These are phyloP conservation scores for Seriola dumerili DNA, from an alignment of 2,113 vertebrate genomes.

Conservation along the genomic window DNA sequence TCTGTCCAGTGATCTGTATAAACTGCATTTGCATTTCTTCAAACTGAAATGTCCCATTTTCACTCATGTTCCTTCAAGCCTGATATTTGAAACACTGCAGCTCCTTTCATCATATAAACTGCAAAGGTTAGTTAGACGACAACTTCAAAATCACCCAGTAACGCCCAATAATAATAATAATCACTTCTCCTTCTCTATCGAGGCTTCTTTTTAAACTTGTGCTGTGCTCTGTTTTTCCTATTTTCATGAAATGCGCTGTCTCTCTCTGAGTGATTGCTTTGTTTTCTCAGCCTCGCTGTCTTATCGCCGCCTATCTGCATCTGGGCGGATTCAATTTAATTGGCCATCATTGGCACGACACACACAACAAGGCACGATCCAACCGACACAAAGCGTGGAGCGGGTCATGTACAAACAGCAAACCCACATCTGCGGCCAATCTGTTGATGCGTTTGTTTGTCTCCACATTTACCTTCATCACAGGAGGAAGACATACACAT, in stretches of 20 bases:
- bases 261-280: conserved; percentile 7
- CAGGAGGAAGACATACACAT: not conserved
- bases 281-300: not conserved
- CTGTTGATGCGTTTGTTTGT: not conserved
- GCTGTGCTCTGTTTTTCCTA: not conserved
- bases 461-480: conserved; percentile 33
- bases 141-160: conserved; percentile 5
- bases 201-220: too few species aligned
- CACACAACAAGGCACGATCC: not conserved
- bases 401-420: conserved; percentile 3
- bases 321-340: conserved; percentile 40
- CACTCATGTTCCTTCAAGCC: not conserved
- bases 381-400: conserved; percentile 8
- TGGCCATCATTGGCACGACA: conserved; percentile 31
- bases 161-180: not conserved
- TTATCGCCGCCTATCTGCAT: conserved; percentile 12
- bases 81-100: not conserved
- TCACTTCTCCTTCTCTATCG: too few species aligned
- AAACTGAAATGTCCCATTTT: conserved; percentile 6
- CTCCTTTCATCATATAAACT: conserved; percentile 21
- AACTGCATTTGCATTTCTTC: not conserved
- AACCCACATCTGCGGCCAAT: conserved; percentile 16
- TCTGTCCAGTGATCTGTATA: too few species aligned
- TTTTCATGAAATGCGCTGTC: not conserved
- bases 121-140: not conserved